Evolutionary conservation across 2,113 vertebrate genomes (phyloP), one percentile per base, ranked within the genome.

Genomic region (Phasianus colchicus): DNA sequence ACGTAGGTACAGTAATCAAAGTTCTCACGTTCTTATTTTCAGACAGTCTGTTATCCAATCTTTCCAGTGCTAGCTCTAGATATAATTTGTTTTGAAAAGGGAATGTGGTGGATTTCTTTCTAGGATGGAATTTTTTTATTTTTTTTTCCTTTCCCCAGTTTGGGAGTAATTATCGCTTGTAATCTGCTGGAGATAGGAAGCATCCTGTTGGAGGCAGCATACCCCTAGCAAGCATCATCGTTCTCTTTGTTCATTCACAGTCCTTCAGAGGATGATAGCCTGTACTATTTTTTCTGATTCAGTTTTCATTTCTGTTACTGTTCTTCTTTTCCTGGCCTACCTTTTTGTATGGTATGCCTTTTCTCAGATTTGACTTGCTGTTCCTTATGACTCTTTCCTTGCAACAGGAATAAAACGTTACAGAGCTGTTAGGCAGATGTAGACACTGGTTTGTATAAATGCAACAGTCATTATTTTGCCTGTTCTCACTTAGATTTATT

Each of bases 341-440:
- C 83, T 64, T 47, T 84, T 86, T 93, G 24, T 75, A 7, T 60
- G 67, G 38, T 43, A 55, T 83, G 78, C 42, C 64, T 88, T 87
- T 88, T 88, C 64, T 92, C 75, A 80, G 55, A 36, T 50, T 67
- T 80, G 82, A 55, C 87, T 81, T 89, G 81, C 63, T 50, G 29
- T 92, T 45, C 66, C 66, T 84, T 93, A 84, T 90, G 66, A 76
- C 66, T 79, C 85, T 76, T 42, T 92, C n/a, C 60, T 87, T 94
- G 45, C 63, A 88, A 50, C 40, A 83, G 90, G 67, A 91, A 77
- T 66, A 55, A 77, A 85, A 55, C 32, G 58, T 91, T 83, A 65
- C 64, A 45, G 60, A 77, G 58, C 45, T 36, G 48, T 79, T 82
- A 36, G 2, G 15, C 34, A 72, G 67, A 82, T 63, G n/a, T 58